Evolutionary conservation across 2,113 vertebrate species (phyloP), one percentile per base, ranked within the genome.

Genomic region (Perognathus longimembris): DNA sequence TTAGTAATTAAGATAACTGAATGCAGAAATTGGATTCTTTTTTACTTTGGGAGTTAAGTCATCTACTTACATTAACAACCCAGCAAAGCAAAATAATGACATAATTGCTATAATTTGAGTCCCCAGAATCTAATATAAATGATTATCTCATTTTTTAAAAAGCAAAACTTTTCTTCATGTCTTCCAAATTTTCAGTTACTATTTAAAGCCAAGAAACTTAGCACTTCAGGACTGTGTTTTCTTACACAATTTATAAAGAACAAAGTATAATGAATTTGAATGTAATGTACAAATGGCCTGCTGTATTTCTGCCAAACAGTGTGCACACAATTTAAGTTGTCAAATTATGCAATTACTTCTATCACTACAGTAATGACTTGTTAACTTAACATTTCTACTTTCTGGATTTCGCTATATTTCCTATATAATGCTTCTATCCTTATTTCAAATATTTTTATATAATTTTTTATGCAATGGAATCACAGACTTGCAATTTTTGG

Each of bases 311-410:
- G n/a, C n/a, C 71, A 69, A 84, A 64, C n/a, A 64, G 61, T 34
- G 85, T 45, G 61, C 4, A 73, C 24, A 64, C 20, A 36, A 80
- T 59, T 6, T 15, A 71, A 22, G 40, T 30, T 92, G 85, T 64
- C 30, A 84, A 92, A 80, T 88, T 92, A 88, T 5, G 79, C 28
- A 70, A 88, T 59, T 79, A 89, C 36, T 85, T 88, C 81, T 78
- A 79, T 80, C 24, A 63, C 42, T 78, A 18, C 36, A 85, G 6
- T 10, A 86, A 3, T 45, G 30, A 15, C 40, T 50, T 26, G 40
- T 17, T 11, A 45, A 45, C 12, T 45, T 45, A 45, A 45, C 45
- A 2, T 45, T 45, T 45, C 45, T 45, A 45, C 45, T 45, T 45
- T 45, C 45, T 45, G 10, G 12, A 45, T 45, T 45, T 45, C 45